Base-by-base conservation (phyloP, 2,113 vertebrate genomes). In the Platycercus adscitus region DNA sequence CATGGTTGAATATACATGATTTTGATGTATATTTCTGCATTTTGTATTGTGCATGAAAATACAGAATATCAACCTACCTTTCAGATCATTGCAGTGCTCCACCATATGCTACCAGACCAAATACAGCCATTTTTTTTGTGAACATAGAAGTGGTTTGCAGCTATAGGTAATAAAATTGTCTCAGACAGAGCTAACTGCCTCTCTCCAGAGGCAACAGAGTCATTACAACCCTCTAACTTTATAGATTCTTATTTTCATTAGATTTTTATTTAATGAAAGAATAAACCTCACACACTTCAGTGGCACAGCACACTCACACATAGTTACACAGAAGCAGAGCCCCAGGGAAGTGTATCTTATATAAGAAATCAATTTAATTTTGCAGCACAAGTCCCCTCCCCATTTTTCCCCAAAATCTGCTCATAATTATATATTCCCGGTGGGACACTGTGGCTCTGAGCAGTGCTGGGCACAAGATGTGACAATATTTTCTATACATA, bases 201-300 rank as follows among this genome's bases (percentile, higher is more conserved):
- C 82, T 70, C 90, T 69, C 79, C 80, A 81, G 86, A 29, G 90
- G 47, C 68, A 73, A 8, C 2, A 0, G 41, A 92, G 58, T 53
- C 91, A 78, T 73, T 92, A 25, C 60, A 6, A 2, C 21, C 31
- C 64, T 84, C 53, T 63, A 39, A 8, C n/a, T 91, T 69, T 4
- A 73, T 14, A 49, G 50, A 43, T 61, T 75, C 72, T 92, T 44
- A 56, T 93, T 90, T 89, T 88, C 44, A 77, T 94, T 88, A 39
- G 21, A 17, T 69, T 76, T 70, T 86, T 92, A 78, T 81, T 96
- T 94, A 83, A 86, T 90, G 50, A 52, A 63, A 86, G 72, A 44
- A 56, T 72, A 86, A 94, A 69, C 2, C 16, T n/a, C 71, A 10
- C 46, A 3, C 55, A 7, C 13, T 53, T 37, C 24, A 4, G 60